Percentiles rank a stretch among this genome's conserved stretches.
phyloP scores from a whole-genome alignment of 1,140 invertebrate species.

The Helicoverpa armigera region DNA sequence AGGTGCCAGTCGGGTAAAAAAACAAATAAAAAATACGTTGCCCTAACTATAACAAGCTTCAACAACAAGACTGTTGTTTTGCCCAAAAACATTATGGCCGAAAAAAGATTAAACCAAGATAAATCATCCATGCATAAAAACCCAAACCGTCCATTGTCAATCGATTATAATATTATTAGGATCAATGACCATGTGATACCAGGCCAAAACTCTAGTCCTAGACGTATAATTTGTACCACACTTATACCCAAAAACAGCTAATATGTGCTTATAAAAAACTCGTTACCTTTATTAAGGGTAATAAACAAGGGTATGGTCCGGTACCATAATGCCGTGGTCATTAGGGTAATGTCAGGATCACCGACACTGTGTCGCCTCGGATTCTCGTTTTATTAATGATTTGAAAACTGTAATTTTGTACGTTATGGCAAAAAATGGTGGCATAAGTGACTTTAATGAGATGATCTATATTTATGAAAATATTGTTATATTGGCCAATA shows the following conservation, averaged over 20 bases:
- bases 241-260: slow-evolving; percentile 70
- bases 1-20: too few species aligned
- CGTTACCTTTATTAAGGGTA: slow-evolving; percentile 82
- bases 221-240: slow-evolving; percentile 72
- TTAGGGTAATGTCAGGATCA: slow-evolving; percentile 70
- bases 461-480: background rate
- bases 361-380: slow-evolving; percentile 74
- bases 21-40: too few species aligned
- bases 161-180: slow-evolving; percentile 29
- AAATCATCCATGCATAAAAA: background rate
- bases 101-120: background rate
- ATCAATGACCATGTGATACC: slow-evolving; percentile 17
- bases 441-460: background rate
- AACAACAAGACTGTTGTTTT: background rate
- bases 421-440: slow-evolving; percentile 49
- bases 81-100: background rate
- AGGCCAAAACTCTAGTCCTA: slow-evolving; percentile 46
- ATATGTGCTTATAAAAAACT: slow-evolving; percentile 77
- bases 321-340: slow-evolving; percentile 73
- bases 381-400: slow-evolving; percentile 52
- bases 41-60: too few species aligned
- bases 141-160: slow-evolving; percentile 22
- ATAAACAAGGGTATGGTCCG: slow-evolving; percentile 79
- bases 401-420: slow-evolving; percentile 30
- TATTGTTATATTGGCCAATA: background rate